A percentile compares a stretch with the other conserved stretches of the same genome.
These are phyloP conservation scores for Ceriagrion tenellum DNA, from an alignment of 2,888 invertebrate genomes.

Conservation along the genomic window DNA sequence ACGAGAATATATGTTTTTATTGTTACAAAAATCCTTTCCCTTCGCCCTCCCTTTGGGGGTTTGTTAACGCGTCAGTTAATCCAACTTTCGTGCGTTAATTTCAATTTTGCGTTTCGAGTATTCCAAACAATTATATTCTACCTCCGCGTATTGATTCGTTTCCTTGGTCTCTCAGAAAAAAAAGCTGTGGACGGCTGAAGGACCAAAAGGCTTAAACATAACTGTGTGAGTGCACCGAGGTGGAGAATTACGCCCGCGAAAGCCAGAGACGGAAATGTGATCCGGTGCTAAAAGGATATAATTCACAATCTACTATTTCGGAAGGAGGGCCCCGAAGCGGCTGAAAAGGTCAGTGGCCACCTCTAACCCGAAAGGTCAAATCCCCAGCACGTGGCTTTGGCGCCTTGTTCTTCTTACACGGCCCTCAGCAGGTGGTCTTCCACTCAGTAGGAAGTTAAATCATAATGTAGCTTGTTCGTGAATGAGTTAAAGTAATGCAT, in stretches of 20 bases:
- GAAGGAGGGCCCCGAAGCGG: not conserved
- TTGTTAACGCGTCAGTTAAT: not conserved
- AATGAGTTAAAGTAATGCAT: not conserved
- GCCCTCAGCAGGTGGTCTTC: not conserved
- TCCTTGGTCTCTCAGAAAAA: not conserved
- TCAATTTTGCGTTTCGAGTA: not conserved
- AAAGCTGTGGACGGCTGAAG: not conserved
- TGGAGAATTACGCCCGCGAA: not conserved
- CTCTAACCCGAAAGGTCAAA: constrained; percentile 29
- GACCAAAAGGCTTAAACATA: not conserved
- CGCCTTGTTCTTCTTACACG: not conserved
- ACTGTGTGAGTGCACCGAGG: not conserved
- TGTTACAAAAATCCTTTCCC: not conserved
- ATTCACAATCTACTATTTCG: not conserved
- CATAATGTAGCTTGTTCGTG: not conserved
- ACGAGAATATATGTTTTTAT: not conserved
- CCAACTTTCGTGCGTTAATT: not conserved
- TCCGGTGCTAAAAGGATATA: constrained; percentile 33
- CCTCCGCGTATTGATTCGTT: not conserved
- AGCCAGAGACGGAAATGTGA: constrained; percentile 15
- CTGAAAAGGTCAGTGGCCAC: constrained; percentile 37
- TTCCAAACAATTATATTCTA: not conserved
- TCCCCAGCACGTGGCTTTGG: not conserved
- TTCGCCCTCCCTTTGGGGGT: not conserved
- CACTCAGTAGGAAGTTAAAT: not conserved